Percentiles rank a stretch among this genome's conserved stretches.
Conservation (phyloP, 2,797 vertebrate genomes). For the Pteropus rufus region DNA sequence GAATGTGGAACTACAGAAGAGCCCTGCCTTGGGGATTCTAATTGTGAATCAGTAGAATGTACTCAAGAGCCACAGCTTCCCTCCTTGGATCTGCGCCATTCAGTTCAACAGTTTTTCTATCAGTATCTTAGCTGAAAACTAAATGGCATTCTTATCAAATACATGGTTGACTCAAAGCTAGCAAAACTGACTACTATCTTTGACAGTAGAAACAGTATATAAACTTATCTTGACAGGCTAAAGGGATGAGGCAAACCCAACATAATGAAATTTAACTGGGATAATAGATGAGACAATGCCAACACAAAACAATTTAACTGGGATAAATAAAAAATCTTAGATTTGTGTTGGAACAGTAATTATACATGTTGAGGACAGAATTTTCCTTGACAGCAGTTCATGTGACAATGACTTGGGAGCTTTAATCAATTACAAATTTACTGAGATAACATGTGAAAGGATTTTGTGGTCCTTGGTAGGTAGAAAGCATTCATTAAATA, state of each 20-base stretch:
- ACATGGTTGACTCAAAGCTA: not conserved
- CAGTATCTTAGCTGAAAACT: not conserved
- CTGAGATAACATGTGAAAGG: not conserved
- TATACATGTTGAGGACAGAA: not conserved
- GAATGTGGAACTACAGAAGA: not conserved
- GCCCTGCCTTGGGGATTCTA: not conserved
- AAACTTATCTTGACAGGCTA: not conserved
- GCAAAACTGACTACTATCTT: not conserved
- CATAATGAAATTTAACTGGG: not conserved
- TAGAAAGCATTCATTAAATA: not conserved
- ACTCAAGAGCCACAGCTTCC: not conserved
- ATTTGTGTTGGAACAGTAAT: not conserved
- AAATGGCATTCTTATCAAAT: conserved; percentile 28
- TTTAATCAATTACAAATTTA: not conserved
- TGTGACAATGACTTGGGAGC: not conserved
- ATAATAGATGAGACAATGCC: not conserved
- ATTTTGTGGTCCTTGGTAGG: not conserved
- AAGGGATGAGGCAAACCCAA: not conserved
- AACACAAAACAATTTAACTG: not conserved
- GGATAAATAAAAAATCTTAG: not conserved
- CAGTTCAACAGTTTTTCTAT: not conserved
- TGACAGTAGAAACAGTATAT: not conserved
- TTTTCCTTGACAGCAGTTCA: not conserved
- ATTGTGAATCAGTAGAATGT: not conserved
- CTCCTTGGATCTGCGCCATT: not conserved